phyloP scores from a whole-genome alignment of 2,888 invertebrate species.

The Dicyrtoma fusca region DNA sequence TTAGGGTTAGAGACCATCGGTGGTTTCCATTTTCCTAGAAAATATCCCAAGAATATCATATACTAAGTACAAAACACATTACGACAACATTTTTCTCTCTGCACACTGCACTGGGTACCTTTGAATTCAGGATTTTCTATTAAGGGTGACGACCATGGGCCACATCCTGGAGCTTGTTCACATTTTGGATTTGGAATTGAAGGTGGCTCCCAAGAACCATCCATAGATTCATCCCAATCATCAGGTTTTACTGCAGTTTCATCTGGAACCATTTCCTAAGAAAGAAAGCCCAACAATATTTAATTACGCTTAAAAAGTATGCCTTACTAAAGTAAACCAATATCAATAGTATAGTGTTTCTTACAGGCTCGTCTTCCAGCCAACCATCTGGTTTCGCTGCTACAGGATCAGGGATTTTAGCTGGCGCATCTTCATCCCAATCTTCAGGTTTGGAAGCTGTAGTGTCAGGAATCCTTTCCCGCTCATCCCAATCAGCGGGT shows the following conservation, averaged over 20 bases:
- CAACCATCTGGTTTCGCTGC: slow-evolving; percentile 87
- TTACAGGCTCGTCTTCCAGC: slow-evolving; percentile 85
- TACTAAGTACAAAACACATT: neutral
- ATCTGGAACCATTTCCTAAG: slow-evolving; percentile 67
- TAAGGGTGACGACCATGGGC: slow-evolving; percentile 81
- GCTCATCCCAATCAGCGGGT: slow-evolving; percentile 96
- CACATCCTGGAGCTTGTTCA: slow-evolving; percentile 81
- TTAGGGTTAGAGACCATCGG: slow-evolving; percentile 88
- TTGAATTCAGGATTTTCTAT: slow-evolving; percentile 89
- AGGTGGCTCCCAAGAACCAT: slow-evolving; percentile 98
- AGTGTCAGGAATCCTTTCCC: slow-evolving; percentile 87
- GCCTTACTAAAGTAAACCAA: no score
- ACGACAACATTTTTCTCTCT: neutral
- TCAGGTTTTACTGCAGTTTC: slow-evolving; percentile 82
- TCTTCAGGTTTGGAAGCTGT: slow-evolving; percentile 88
- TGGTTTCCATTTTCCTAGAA: slow-evolving; percentile 73
- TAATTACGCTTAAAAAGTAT: no score
- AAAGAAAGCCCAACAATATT: no score
- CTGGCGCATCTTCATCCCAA: slow-evolving; percentile 95
- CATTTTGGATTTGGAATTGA: slow-evolving; percentile 88
- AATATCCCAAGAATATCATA: neutral
- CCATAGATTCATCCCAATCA: slow-evolving; percentile 98
- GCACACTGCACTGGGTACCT: slow-evolving; percentile 69
- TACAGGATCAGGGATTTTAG: slow-evolving; percentile 81
- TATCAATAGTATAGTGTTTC: slow-evolving; percentile 60